These are phyloP conservation scores for Ophiothrix spiculata DNA, from an alignment of 35 echinoderm and acorn worm species.

Conservation along the genomic window DNA sequence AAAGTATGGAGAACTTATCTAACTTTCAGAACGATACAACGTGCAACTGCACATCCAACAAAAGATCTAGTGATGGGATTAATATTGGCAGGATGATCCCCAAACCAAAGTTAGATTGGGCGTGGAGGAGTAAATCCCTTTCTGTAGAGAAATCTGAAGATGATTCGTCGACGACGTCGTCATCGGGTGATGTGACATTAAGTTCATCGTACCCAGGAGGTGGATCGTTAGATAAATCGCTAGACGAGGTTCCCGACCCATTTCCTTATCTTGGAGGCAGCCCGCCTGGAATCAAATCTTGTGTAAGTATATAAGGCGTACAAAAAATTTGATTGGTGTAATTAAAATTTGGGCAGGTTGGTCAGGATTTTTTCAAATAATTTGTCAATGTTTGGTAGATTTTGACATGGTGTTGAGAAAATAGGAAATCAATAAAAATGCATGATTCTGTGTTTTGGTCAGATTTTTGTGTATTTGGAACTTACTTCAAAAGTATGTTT, in stretches of 20 bases:
- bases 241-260: conserved; percentile 67
- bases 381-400: too few relatives aligned
- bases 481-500: too few relatives aligned
- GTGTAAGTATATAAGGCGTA: background rate
- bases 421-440: too few relatives aligned
- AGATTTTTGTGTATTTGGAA: too few relatives aligned
- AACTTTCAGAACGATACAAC: conserved; percentile 22
- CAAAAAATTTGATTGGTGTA: too few relatives aligned
- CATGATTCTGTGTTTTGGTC: too few relatives aligned
- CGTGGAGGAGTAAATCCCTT: conserved; percentile 72
- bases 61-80: conserved; percentile 15
- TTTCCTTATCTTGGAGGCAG: conserved; percentile 53
- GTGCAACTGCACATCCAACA: conserved; percentile 28
- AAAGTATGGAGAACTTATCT: conserved; percentile 44
- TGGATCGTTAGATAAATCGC: conserved; percentile 42
- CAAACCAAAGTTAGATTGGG: conserved; percentile 63
- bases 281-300: background rate
- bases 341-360: too few relatives aligned
- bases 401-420: too few relatives aligned
- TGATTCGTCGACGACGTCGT: conserved; percentile 18
- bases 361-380: too few relatives aligned
- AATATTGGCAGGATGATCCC: conserved; percentile 55
- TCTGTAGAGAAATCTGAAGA: conserved; percentile 44
- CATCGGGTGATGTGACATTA: conserved; percentile 10
- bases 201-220: conserved; percentile 76